These are phyloP conservation scores for Mohoua ochrocephala DNA, from an alignment of 2,113 vertebrate species.

Conservation along the genomic window DNA sequence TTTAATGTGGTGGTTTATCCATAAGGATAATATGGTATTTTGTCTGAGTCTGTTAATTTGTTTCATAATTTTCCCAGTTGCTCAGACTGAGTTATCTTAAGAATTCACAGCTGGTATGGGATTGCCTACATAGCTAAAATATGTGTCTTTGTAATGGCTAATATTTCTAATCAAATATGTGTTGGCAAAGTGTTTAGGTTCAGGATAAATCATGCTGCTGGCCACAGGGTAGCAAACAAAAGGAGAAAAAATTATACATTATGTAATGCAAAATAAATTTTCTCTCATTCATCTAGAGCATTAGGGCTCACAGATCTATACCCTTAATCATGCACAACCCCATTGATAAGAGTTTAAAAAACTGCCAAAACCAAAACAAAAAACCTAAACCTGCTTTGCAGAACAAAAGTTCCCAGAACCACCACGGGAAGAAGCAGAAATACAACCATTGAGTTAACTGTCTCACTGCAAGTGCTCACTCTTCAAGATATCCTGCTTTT, in stretches of 20 bases:
- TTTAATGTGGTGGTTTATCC: not conserved
- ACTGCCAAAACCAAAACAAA: not conserved
- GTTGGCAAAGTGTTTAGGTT: not conserved
- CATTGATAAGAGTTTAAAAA: not conserved
- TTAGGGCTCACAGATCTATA: not conserved
- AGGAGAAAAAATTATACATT: not conserved
- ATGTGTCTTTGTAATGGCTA: not conserved
- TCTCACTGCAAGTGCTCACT: not conserved
- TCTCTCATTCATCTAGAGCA: not conserved
- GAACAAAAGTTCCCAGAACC: not conserved
- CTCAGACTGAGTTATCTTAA: not conserved
- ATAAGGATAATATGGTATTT: not conserved
- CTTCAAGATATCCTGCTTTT: not conserved
- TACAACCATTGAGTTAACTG: not conserved
- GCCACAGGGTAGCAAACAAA: not conserved
- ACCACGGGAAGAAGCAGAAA: not conserved
- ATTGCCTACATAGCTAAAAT: not conserved
- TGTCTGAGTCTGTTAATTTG: not conserved
- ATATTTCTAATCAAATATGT: not conserved
- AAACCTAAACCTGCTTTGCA: not conserved
- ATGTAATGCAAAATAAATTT: not conserved
- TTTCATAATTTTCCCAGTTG: not conserved
- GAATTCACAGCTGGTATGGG: not conserved
- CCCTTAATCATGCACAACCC: not conserved
- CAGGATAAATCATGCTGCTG: not conserved